These are phyloP conservation scores for Phalanger gymnotis DNA, from an alignment of 2,797 vertebrate species.

Conservation along the genomic window DNA sequence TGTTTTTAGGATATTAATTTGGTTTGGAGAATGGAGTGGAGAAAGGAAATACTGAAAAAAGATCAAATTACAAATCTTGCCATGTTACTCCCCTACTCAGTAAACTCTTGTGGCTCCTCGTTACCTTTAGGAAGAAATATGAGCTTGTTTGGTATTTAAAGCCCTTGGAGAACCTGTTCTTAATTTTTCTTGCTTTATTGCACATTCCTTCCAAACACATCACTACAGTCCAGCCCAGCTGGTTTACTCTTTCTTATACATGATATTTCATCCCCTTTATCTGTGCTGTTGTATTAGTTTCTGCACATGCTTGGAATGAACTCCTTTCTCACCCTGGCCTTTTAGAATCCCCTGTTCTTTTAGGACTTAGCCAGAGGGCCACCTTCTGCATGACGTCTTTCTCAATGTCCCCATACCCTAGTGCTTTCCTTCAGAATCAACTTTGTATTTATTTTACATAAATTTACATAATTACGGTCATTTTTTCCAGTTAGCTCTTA, in stretches of 20 bases:
- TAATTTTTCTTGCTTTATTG: not conserved
- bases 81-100: not conserved
- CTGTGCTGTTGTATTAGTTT: not conserved
- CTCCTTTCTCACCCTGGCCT: not conserved
- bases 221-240: not conserved
- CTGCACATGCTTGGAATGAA: not conserved
- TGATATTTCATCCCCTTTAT: no score
- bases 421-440: no score
- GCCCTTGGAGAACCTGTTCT: not conserved
- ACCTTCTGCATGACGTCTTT: no score
- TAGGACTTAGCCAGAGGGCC: not conserved
- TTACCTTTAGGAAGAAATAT: not conserved
- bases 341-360: not conserved
- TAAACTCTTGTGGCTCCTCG: not conserved
- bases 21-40: no score
- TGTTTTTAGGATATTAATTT: no score
- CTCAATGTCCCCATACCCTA: no score
- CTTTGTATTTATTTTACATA: no score
- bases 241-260: not conserved
- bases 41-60: no score
- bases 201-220: not conserved
- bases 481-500: no score
- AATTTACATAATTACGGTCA: no score
- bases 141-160: not conserved
- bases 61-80: not conserved